phyloP scores from a whole-genome alignment of 2,888 invertebrate species.

The Odontocolon sp. region DNA sequence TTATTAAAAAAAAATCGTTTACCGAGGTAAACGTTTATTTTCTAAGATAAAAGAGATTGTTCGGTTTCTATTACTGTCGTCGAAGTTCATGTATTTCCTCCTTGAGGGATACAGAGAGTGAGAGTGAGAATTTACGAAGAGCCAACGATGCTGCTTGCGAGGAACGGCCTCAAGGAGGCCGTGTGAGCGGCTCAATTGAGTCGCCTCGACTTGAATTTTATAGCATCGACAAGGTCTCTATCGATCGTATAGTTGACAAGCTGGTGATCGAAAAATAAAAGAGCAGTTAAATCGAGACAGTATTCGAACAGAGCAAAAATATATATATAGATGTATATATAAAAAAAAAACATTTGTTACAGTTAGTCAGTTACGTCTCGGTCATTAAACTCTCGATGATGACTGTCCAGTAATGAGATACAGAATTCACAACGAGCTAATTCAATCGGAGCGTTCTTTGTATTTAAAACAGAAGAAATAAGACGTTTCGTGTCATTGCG shows the following conservation, averaged over 20 bases:
- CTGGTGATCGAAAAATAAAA: too few relatives aligned
- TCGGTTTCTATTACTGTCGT: too few relatives aligned
- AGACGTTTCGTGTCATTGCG: too few relatives aligned
- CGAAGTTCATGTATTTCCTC: background rate
- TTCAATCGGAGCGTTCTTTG: conserved; percentile 3
- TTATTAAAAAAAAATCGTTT: too few relatives aligned
- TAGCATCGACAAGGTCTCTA: conserved; percentile 45
- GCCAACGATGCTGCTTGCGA: conserved; percentile 14
- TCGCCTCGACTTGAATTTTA: conserved; percentile 44
- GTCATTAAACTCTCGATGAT: conserved; percentile 26
- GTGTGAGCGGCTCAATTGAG: conserved; percentile 46
- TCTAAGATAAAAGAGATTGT: too few relatives aligned
- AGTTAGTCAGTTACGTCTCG: background rate
- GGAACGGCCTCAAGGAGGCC: conserved; percentile 51
- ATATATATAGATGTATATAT: too few relatives aligned
- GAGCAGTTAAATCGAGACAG: too few relatives aligned
- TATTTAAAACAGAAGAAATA: too few relatives aligned
- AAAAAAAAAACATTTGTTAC: background rate
- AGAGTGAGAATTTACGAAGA: conserved; percentile 37
- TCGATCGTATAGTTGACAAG: too few relatives aligned
- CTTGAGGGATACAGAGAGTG: conserved; percentile 21
- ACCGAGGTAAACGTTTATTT: too few relatives aligned
- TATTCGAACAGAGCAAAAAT: too few relatives aligned
- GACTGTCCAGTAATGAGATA: conserved; percentile 1
- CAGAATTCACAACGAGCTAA: background rate